A percentile compares a stretch with the other conserved stretches of the same genome.
Conservation (phyloP, 2,797 vertebrate genomes). For the Echiichthys vipera region DNA sequence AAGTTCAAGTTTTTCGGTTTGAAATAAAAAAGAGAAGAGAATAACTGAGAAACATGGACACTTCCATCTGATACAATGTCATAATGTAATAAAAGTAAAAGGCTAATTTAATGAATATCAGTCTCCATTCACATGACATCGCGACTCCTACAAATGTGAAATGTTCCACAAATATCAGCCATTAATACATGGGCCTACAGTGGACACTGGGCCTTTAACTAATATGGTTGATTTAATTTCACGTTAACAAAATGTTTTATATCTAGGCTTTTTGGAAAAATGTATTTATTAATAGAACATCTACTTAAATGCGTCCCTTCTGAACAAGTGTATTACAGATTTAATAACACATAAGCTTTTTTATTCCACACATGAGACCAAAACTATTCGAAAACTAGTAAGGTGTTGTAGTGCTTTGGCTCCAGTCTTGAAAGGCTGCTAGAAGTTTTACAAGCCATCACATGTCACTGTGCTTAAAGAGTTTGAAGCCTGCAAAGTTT, state of each 20-base stretch:
- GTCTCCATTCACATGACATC: neutral
- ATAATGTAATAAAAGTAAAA: neutral
- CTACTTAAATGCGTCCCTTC: neutral
- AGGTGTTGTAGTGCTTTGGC: too few relatives aligned
- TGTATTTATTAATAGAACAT: neutral
- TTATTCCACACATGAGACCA: neutral
- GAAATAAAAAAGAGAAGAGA: neutral
- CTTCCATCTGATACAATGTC: neutral
- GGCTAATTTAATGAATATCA: neutral
- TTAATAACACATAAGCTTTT: neutral
- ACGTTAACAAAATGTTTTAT: neutral
- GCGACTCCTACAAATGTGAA: neutral
- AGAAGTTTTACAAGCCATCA: neutral
- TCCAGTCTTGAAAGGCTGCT: neutral
- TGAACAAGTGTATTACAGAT: neutral
- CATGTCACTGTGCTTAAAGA: constrained; percentile 4
- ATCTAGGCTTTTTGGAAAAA: neutral
- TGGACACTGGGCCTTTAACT: neutral
- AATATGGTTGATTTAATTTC: neutral
- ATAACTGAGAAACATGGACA: neutral
- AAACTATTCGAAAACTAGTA: neutral
- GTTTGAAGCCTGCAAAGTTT: neutral
- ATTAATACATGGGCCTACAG: neutral
- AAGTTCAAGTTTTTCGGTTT: neutral
- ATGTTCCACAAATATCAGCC: neutral